These are phyloP conservation scores for Onchidella celtica DNA, from an alignment of 2,888 invertebrate genomes.

Conservation along the genomic window DNA sequence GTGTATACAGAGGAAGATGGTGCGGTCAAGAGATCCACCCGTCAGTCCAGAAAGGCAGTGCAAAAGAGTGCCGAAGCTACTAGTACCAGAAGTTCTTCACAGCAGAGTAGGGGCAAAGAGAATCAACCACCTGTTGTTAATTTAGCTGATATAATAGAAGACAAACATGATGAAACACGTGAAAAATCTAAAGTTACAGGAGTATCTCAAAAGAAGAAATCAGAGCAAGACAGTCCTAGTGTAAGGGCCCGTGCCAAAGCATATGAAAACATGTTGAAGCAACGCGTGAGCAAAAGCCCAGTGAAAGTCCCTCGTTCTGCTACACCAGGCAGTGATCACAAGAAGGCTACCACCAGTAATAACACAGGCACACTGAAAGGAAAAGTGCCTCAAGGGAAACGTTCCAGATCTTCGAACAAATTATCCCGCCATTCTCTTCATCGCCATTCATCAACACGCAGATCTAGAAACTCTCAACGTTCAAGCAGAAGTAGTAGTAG, in stretches of 20 bases:
- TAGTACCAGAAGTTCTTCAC: not conserved
- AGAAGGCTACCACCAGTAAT: not conserved
- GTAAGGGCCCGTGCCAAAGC: conserved; percentile 36
- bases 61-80: not conserved
- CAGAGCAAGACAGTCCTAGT: conserved; percentile 25
- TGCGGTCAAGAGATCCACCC: not conserved
- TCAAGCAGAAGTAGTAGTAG: not conserved
- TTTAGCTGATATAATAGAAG: not conserved
- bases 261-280: conserved; percentile 33
- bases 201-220: not conserved
- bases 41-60: not conserved
- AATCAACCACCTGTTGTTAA: not conserved
- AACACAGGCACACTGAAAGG: not conserved
- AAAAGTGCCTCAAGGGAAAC: not conserved
- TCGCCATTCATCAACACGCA: not conserved
- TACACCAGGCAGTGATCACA: conserved; percentile 5
- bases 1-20: conserved; percentile 1
- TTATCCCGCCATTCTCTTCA: not conserved
- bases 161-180: not conserved
- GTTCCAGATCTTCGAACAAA: not conserved
- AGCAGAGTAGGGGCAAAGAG: not conserved
- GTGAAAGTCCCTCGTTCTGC: not conserved
- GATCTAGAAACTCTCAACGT: not conserved
- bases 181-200: not conserved
- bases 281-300: conserved; percentile 5